A percentile compares a stretch with the other conserved stretches of the same genome.
Conservation (phyloP, 2,888 invertebrate genomes). For the Mantis religiosa region DNA sequence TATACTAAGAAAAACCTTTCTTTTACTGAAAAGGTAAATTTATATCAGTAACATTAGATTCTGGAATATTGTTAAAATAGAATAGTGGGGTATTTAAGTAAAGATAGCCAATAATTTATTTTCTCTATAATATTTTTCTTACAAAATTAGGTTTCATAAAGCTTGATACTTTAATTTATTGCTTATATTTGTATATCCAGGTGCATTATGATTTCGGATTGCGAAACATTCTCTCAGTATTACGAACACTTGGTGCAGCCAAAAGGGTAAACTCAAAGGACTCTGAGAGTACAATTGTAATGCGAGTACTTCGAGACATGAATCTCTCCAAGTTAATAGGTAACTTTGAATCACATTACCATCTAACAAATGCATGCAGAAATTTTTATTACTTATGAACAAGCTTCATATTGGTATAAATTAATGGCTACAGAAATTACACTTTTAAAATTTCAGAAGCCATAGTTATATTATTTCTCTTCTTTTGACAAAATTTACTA, state of each 20-base stretch:
- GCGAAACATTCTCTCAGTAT: slow-evolving; percentile 89
- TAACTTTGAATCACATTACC: slow-evolving; percentile 30
- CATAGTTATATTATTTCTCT: too few relatives aligned
- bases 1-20: neutral
- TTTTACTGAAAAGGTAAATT: neutral
- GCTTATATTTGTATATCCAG: slow-evolving; percentile 42
- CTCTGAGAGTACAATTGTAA: slow-evolving; percentile 91
- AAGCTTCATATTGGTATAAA: too few relatives aligned
- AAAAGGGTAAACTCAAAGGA: slow-evolving; percentile 89
- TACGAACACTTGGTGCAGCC: slow-evolving; percentile 86
- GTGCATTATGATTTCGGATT: slow-evolving; percentile 97
- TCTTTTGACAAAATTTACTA: too few relatives aligned
- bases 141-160: too few relatives aligned
- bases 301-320: slow-evolving; percentile 95
- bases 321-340: slow-evolving; percentile 90
- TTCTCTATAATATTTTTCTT: neutral
- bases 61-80: neutral
- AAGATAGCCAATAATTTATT: neutral
- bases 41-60: neutral
- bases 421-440: too few relatives aligned
- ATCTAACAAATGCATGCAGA: neutral
- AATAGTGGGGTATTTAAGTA: neutral
- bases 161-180: neutral
- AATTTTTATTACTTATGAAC: neutral
- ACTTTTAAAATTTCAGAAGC: too few relatives aligned